phyloP scores from a whole-genome alignment of 2,113 vertebrate species.

The Leiothrix lutea region DNA sequence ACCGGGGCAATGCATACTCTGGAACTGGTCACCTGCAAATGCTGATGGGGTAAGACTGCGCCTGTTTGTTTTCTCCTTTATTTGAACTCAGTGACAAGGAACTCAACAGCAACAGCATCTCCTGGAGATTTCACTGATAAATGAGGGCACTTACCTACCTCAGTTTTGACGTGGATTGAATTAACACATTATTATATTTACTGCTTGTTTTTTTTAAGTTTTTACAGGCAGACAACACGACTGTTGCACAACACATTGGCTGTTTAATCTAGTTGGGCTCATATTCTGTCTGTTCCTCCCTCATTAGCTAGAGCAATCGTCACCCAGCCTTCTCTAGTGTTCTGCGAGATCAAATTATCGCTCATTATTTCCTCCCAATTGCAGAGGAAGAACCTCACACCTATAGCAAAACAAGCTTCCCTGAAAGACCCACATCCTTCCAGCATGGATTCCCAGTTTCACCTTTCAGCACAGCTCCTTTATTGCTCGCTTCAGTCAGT shows the following conservation, averaged over 20 bases:
- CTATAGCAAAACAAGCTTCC: background rate
- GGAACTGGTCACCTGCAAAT: background rate
- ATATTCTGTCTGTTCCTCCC: background rate
- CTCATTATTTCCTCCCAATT: conserved; percentile 37
- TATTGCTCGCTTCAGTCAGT: background rate
- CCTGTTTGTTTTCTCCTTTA: background rate
- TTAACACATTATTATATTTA: background rate
- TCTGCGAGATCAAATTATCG: background rate
- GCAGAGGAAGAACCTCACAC: background rate
- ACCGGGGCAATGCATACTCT: background rate
- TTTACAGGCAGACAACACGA: background rate
- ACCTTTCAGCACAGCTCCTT: background rate
- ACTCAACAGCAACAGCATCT: background rate
- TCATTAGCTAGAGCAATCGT: background rate
- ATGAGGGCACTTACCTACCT: background rate
- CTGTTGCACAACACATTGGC: background rate
- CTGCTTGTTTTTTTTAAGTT: background rate
- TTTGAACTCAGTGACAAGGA: background rate
- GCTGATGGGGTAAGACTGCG: background rate
- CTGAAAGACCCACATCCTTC: background rate
- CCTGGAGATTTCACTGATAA: background rate
- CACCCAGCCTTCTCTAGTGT: background rate
- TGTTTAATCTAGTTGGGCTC: background rate
- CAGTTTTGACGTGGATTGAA: background rate
- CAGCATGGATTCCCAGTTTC: background rate